Evolutionary conservation across 2,797 vertebrate genomes (phyloP).

Genomic region (Eulemur mongoz): DNA sequence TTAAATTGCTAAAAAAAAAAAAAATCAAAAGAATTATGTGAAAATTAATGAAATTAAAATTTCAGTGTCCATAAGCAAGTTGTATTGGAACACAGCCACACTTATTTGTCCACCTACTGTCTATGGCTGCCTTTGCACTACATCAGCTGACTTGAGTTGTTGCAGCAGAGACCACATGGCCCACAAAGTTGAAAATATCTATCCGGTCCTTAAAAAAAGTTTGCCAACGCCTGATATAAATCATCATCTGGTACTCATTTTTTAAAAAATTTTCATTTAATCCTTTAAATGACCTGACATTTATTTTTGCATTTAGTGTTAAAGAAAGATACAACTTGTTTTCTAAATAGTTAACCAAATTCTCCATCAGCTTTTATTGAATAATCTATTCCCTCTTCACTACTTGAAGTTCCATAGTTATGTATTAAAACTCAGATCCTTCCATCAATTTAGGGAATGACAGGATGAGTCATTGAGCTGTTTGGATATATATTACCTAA

Average conservation of each 20-base stretch:
- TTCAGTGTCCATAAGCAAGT: not conserved
- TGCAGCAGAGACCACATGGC: not conserved
- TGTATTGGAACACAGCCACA: not conserved
- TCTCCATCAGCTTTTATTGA: not conserved
- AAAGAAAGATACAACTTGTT: not conserved
- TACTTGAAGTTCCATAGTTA: not conserved
- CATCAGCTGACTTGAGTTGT: not conserved
- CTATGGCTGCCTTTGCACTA: not conserved
- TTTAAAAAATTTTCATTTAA: not conserved
- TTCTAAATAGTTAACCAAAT: slow-evolving; percentile 20
- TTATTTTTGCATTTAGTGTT: not conserved
- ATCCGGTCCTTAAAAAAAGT: not conserved
- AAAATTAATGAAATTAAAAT: not conserved
- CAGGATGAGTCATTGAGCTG: not conserved
- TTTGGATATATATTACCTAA: not conserved
- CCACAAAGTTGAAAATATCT: not conserved
- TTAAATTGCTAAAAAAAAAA: not conserved
- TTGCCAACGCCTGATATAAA: not conserved
- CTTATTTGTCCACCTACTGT: not conserved
- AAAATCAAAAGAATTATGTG: not conserved
- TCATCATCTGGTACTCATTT: not conserved
- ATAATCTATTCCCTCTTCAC: not conserved
- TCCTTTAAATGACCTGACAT: not conserved
- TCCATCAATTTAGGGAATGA: not conserved
- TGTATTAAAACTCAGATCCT: not conserved